Conservation (phyloP, 1,140 invertebrate genomes). For the Lepidurus packardi region DNA sequence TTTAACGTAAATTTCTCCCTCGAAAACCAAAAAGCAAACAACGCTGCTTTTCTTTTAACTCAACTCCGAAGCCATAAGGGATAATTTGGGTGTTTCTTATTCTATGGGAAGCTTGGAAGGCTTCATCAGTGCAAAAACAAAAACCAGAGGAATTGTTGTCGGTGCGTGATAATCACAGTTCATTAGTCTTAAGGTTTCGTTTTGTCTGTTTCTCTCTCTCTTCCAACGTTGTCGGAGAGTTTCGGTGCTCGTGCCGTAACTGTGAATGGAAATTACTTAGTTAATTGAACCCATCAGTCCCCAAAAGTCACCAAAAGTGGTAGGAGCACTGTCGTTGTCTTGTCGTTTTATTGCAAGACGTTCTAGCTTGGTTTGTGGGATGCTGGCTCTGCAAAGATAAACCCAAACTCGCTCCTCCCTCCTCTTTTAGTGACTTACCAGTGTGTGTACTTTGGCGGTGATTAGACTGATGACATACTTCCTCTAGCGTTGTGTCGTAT, state of each 20-base stretch:
- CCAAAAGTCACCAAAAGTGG: not conserved
- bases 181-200: not conserved
- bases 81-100: no score
- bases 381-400: not conserved
- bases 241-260: not conserved
- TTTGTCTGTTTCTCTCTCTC: not conserved
- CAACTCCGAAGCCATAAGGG: no score
- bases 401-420: not conserved
- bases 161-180: not conserved
- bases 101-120: no score
- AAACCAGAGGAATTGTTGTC: no score
- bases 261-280: constrained; percentile 11
- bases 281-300: constrained; percentile 13
- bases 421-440: not conserved
- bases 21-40: no score
- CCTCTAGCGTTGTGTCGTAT: not conserved
- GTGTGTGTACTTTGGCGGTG: not conserved
- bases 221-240: not conserved
- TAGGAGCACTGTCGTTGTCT: not conserved
- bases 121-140: no score
- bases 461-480: constrained; percentile 12
- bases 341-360: not conserved
- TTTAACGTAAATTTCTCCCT: no score
- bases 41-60: no score
- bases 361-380: not conserved